Evolutionary conservation across 1,140 invertebrate species (phyloP), one percentile per base, ranked within the genome.

Genomic region (Tetramorium simillimum): DNA sequence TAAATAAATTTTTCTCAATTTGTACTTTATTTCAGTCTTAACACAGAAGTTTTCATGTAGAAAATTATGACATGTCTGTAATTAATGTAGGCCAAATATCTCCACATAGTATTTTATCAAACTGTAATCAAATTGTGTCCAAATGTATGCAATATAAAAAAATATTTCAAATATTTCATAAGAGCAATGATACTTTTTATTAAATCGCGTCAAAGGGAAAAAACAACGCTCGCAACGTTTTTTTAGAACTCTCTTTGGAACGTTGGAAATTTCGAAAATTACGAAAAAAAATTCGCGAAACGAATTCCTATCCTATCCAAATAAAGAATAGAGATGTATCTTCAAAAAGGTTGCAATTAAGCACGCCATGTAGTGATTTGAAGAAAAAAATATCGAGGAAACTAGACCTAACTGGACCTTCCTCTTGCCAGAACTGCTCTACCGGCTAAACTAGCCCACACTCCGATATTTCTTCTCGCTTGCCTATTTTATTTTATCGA

Each of bases 141-240:
- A 40, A 65, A 43, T 43, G 63, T 40, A 82, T n/a, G 6, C 21
- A 43, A 58, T 18, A 37, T 33, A 46, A 70, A 43, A 56, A 58
- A 69, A 18, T 3, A n/a, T 82, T 43, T 73, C 46, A 82, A 82
- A 82, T 33, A 72, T 72, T 72, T 43, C 37, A 33, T 24, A 37
- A 18, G 7, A 37, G 40, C 51, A 46, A 33, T 46, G 53, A 82
- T 58, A 53, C 33, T 72, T 82, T 82, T 72, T 7, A 53, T 53
- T 33, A 69, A 58, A 24, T 53, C 16, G 63, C n/a, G 21, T 43
- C 24, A 58, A 56, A 43, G 14, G 46, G 16, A 14, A 51, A 33
- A 70, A 67, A 80, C 51, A 37, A 5, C 46, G n/a, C n/a, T 37
- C 33, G 14, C 43, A 69, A 65, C 7, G n/a, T 67, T 67, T 67